Evolutionary conservation across 1,140 invertebrate genomes (phyloP).

Genomic region (Orius insidiosus): DNA sequence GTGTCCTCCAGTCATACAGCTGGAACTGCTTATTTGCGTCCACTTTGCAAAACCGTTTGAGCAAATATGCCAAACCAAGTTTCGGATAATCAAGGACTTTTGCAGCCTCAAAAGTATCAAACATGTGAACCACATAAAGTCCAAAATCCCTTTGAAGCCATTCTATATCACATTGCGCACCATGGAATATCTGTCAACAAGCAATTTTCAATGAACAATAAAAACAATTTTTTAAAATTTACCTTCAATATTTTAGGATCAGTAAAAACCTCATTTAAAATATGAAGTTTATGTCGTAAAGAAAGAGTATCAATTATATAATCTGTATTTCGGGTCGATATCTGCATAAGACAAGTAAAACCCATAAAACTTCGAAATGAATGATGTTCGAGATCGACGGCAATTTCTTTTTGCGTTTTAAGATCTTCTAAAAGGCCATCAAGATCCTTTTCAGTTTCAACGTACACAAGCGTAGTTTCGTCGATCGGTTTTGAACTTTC

Average conservation of each 20-base stretch:
- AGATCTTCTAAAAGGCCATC: constrained; percentile 47
- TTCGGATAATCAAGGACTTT: constrained; percentile 51
- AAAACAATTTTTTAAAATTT: constrained; percentile 19
- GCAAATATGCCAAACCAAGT: constrained; percentile 59
- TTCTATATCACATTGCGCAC: constrained; percentile 69
- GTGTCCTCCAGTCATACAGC: constrained; percentile 89
- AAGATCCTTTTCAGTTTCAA: constrained; percentile 49
- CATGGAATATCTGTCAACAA: constrained; percentile 74
- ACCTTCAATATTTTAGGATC: constrained; percentile 82
- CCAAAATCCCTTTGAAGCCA: constrained; percentile 95
- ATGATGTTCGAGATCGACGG: constrained; percentile 81
- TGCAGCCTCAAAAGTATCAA: constrained; percentile 86
- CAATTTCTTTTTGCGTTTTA: constrained; percentile 47
- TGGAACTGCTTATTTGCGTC: constrained; percentile 84
- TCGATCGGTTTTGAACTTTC: constrained; percentile 35
- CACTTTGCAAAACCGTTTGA: constrained; percentile 63
- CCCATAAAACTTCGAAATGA: constrained; percentile 67
- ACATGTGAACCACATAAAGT: constrained; percentile 91
- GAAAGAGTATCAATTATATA: constrained; percentile 81
- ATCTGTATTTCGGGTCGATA: constrained; percentile 72
- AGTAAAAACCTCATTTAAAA: constrained; percentile 83
- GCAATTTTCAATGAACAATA: constrained; percentile 9
- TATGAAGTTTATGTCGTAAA: constrained; percentile 61
- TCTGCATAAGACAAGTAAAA: constrained; percentile 86
- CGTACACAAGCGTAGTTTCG: constrained; percentile 44